Conservation (phyloP, 2,888 invertebrate species). For the Tenthredo scrophulariae region DNA sequence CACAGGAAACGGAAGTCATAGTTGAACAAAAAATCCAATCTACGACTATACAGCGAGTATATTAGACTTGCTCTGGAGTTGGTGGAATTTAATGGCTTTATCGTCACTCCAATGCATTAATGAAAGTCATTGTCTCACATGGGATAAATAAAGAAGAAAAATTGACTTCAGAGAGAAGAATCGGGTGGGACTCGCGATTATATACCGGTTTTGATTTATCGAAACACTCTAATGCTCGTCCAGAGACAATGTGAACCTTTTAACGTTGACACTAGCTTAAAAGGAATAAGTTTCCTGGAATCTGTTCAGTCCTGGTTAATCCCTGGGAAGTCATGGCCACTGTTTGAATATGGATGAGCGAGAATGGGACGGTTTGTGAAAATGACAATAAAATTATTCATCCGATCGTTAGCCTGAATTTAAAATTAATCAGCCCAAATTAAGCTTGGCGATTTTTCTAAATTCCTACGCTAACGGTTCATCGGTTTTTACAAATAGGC, state of each 20-base stretch:
- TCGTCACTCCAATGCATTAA: not conserved
- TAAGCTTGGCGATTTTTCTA: not conserved
- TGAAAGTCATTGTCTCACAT: not conserved
- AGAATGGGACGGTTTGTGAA: not conserved
- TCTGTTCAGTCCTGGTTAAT: not conserved
- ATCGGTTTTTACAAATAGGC: not conserved
- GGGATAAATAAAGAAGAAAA: not conserved
- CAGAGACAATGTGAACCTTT: not conserved
- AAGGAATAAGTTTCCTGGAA: slow-evolving; percentile 2
- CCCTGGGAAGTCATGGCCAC: not conserved
- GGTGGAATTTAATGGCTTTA: not conserved
- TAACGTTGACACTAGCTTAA: slow-evolving; percentile 12
- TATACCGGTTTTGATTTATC: slow-evolving; percentile 40
- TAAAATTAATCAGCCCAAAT: no score
- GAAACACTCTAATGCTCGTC: slow-evolving; percentile 38
- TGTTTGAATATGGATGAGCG: not conserved
- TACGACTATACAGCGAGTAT: not conserved
- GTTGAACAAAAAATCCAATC: not conserved
- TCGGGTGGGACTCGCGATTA: not conserved
- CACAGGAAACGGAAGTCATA: not conserved
- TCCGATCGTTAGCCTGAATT: not conserved
- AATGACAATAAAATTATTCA: not conserved
- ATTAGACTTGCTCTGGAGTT: not conserved
- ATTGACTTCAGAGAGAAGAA: not conserved
- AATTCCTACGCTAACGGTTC: not conserved